Evolutionary conservation across 2,797 vertebrate species (phyloP).

Genomic region (Cyprinella venusta): DNA sequence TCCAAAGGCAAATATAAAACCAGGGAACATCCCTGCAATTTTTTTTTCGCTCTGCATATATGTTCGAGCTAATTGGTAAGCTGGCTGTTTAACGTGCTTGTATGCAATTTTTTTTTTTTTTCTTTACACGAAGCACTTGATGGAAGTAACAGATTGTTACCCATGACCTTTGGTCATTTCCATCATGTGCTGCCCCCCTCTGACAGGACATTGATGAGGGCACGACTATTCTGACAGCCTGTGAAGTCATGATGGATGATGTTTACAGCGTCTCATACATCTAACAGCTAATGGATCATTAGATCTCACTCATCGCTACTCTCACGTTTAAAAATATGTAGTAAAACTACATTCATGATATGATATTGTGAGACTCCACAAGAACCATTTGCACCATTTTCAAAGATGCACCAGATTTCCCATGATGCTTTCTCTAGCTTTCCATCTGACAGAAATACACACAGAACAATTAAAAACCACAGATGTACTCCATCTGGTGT

Average conservation of each 20-base stretch:
- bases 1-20: not conserved
- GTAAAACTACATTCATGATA: not conserved
- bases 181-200: not conserved
- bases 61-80: not conserved
- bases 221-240: not conserved
- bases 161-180: slow-evolving; percentile 12
- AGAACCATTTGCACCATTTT: not conserved
- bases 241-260: slow-evolving; percentile 34
- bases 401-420: not conserved
- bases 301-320: not conserved
- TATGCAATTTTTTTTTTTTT: not conserved
- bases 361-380: not conserved
- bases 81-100: not conserved
- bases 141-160: not conserved
- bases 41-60: not conserved
- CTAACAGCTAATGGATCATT: slow-evolving; percentile 25
- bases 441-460: not conserved
- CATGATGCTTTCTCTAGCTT: not conserved
- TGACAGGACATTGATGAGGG: not conserved
- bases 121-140: not conserved
- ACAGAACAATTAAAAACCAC: not conserved
- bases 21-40: not conserved
- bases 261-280: not conserved
- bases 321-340: not conserved
- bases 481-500: not conserved